phyloP scores from a whole-genome alignment of 2,888 invertebrate species.

The Lathronympha strigana region DNA sequence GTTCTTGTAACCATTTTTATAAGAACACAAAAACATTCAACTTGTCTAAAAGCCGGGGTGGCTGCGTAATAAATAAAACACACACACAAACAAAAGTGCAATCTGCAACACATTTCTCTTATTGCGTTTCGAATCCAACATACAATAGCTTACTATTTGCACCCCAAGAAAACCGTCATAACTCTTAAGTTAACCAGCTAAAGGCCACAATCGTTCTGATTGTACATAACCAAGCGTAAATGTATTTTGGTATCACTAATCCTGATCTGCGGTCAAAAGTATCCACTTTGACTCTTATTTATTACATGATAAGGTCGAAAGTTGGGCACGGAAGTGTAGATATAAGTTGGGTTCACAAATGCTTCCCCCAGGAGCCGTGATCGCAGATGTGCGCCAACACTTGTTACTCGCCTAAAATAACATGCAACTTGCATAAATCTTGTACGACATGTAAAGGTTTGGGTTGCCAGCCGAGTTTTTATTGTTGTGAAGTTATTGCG shows the following conservation, averaged over 20 bases:
- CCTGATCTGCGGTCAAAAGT: constrained; percentile 7
- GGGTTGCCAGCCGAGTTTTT: neutral
- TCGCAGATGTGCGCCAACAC: constrained; percentile 66
- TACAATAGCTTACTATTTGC: constrained; percentile 25
- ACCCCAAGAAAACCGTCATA: neutral
- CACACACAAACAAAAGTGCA: constrained; percentile 32
- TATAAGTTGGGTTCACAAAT: constrained; percentile 45
- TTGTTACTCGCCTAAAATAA: constrained; percentile 57
- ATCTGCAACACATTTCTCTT: constrained; percentile 43
- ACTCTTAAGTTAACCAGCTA: neutral
- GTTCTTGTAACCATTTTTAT: constrained; percentile 22
- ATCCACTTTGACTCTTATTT: neutral
- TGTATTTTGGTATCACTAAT: constrained; percentile 18
- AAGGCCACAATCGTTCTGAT: constrained; percentile 21
- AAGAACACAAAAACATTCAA: constrained; percentile 20
- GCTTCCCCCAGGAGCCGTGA: constrained; percentile 54
- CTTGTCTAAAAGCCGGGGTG: constrained; percentile 29
- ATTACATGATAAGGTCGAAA: neutral
- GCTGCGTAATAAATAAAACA: constrained; percentile 38
- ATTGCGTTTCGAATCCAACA: constrained; percentile 41
- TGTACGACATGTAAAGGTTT: constrained; percentile 35
- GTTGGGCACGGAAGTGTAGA: constrained; percentile 5
- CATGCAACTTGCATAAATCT: constrained; percentile 42
- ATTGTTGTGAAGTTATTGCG: constrained; percentile 1
- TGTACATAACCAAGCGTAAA: constrained; percentile 14